Percentiles rank a stretch among this genome's conserved stretches.
These are phyloP conservation scores for Pollachius pollachius DNA, from an alignment of 2,113 vertebrate species.

Conservation along the genomic window DNA sequence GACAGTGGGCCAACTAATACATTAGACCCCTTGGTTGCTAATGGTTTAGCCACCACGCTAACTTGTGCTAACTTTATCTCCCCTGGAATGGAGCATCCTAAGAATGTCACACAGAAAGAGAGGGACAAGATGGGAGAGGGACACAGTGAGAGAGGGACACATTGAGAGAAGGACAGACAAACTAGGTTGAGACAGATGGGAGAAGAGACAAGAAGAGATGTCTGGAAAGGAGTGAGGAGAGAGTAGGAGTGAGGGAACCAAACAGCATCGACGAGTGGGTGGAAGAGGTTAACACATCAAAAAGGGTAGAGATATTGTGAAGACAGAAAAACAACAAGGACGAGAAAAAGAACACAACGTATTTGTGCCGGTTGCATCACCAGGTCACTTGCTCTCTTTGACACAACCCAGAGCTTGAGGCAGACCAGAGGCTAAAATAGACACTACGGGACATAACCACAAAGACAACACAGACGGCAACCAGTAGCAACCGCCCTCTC, in stretches of 20 bases:
- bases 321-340: too few relatives aligned
- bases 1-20: conserved; percentile 14
- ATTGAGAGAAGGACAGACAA: background rate
- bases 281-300: background rate
- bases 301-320: too few relatives aligned
- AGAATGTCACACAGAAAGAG: conserved; percentile 23
- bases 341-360: too few relatives aligned
- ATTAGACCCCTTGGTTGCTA: conserved; percentile 68
- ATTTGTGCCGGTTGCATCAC: conserved; percentile 40
- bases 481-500: too few relatives aligned
- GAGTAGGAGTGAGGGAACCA: background rate
- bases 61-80: conserved; percentile 78
- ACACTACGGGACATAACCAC: background rate
- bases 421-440: background rate
- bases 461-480: too few relatives aligned
- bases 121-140: background rate
- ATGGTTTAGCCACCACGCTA: too few relatives aligned
- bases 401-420: background rate
- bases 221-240: background rate
- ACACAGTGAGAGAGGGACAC: background rate
- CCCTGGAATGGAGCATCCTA: conserved; percentile 77
- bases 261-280: conserved; percentile 55
- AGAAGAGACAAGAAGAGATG: background rate
- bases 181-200: background rate
- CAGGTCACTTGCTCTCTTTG: background rate